Evolutionary conservation across 2,888 invertebrate species (phyloP), one percentile per base, ranked within the genome.

Genomic region (Diachrysia chrysitis): DNA sequence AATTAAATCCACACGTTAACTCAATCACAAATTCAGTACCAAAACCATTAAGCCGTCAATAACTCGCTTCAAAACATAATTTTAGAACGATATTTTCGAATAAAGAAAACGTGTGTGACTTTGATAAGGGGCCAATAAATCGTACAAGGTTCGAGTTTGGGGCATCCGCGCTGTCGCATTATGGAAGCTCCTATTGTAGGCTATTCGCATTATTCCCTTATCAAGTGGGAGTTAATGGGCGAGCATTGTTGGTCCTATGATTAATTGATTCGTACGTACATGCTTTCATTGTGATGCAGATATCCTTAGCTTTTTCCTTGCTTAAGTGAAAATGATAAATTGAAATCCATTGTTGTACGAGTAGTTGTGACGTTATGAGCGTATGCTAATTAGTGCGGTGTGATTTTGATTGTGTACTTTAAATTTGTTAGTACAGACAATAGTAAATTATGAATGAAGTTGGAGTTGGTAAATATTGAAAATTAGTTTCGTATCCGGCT

Each of bases 221-320:
- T 94, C 94, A 93, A 94, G 91, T 92, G 90, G 90, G 93, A 94
- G 93, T 94, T 95, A 95, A 95, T 94, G 94, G 94, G 92, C 90
- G 83, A 90, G 92, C 94, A 90, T 95, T 95, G 94, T 95, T 90
- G 89, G 82, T 89, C 82, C 77, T 92, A 94, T 95, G 95, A 95
- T 95, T 95, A 94, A 95, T 95, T 93, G 95, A 93, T 93, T 90
- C 87, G 86, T 87, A 85, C 87, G 87, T 88, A 89, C 89, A 89
- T 89, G 86, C 88, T 89, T 88, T 91, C 91, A 92, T 95, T 94
- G 93, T 95, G 82, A 94, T 94, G 91, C 91, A 93, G 91, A 93
- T 93, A 93, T 93, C 91, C 90, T 93, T 86, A 90, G 89, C 90
- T 91, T 93, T 93, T 93, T 92, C 91, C 87, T 81, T 73, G 79